Percentiles rank a stretch among this genome's conserved stretches.
These are phyloP conservation scores for Puntigrus tetrazona DNA, from an alignment of 2,113 vertebrate species.

Conservation along the genomic window DNA sequence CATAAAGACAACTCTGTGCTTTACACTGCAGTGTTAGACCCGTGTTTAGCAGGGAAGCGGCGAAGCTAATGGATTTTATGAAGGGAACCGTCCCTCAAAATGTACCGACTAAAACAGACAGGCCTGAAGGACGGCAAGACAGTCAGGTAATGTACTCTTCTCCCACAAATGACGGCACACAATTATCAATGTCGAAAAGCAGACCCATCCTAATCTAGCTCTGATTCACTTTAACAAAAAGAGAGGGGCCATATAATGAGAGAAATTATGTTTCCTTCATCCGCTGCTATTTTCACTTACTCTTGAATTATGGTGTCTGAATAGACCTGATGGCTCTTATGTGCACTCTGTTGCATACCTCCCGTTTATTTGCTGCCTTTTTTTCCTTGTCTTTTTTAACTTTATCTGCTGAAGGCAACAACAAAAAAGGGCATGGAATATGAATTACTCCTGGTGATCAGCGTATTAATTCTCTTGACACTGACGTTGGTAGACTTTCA, in stretches of 20 bases:
- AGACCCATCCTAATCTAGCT: constrained; percentile 64
- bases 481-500: constrained; percentile 21
- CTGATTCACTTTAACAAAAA: constrained; percentile 62
- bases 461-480: background rate
- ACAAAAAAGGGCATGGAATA: background rate
- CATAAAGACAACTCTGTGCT: constrained; percentile 19
- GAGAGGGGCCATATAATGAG: constrained; percentile 35
- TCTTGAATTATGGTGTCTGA: constrained; percentile 30
- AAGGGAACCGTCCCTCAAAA: constrained; percentile 55
- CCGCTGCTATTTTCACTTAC: constrained; percentile 32
- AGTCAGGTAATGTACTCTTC: constrained; percentile 66
- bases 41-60: constrained; percentile 53
- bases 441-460: constrained; percentile 27
- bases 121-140: constrained; percentile 61
- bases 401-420: background rate
- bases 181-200: constrained; percentile 65
- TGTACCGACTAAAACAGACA: constrained; percentile 36
- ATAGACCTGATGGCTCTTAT: constrained; percentile 27
- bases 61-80: constrained; percentile 71
- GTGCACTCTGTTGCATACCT: background rate
- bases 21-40: constrained; percentile 1
- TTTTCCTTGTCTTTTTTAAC: background rate
- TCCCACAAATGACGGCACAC: constrained; percentile 57
- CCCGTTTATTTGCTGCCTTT: background rate
- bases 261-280: constrained; percentile 37